Evolutionary conservation across 1,140 invertebrate species (phyloP), one percentile per base, ranked within the genome.

Genomic region (Hesperophylax magnus): DNA sequence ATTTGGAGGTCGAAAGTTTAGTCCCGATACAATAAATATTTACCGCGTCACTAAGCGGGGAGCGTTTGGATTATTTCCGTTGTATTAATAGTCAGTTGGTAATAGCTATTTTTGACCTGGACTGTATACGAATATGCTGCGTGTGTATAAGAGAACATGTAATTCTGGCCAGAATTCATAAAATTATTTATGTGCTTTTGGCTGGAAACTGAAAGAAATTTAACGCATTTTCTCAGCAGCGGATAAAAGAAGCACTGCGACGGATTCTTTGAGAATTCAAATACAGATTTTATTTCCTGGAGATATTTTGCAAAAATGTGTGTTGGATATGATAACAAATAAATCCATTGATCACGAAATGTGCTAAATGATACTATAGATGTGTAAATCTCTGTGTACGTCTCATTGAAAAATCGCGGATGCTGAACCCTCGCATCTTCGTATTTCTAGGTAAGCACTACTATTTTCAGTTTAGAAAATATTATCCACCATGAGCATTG

Each of bases 21-120:
- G 31, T 76, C 24, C 54, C 18, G 31, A 34, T 76, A 58, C 54
- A 60, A 76, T 76, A 76, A 76, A 76, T 76, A 76, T 76, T 76
- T 76, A 60, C 20, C 72, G 56, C 72, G 72, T 76, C 54, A 76
- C 61, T 60, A 58, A 31, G 27, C 24, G 3, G 54, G 20, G 72
- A 27, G 54, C 72, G 54, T 60, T 20, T n/a, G 56, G 54, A 60
- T 60, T 76, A 76, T 76, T 76, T 76, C 54, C 54, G 27, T 47
- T 76, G 18, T 76, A 76, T 76, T 76, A 60, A 76, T 76, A 76
- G 72, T 14, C 14, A 4, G 15, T 4, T 34, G 15, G 72, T 76
- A 76, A 76, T 60, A 56, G 27, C 72, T 76, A 76, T 76, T 76
- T 76, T 34, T 34, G 72, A 15, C 4, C 17, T 17, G 31, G 72